Conservation (phyloP, 2,797 vertebrate species). For the Labroides dimidiatus region DNA sequence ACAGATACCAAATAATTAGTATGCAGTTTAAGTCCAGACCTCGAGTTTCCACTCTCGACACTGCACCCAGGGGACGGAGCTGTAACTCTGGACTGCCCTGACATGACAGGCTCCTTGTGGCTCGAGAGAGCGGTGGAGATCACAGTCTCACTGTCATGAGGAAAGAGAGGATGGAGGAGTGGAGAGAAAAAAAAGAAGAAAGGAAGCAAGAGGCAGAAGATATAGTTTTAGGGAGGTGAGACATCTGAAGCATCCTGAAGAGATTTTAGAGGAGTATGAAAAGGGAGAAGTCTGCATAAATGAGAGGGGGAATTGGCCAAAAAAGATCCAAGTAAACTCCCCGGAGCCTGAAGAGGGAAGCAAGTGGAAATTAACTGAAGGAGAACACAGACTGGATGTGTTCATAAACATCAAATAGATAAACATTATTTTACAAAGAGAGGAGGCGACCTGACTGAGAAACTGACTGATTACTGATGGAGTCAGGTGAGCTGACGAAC, state of each 20-base stretch:
- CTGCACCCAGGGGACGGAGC: conserved; percentile 37
- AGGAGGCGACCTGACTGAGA: too few relatives aligned
- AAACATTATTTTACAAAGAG: too few relatives aligned
- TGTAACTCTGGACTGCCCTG: conserved; percentile 44
- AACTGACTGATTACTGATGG: too few relatives aligned
- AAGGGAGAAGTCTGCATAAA: neutral
- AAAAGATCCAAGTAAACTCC: conserved; percentile 2
- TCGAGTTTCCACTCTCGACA: conserved; percentile 24
- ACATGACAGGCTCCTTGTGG: conserved; percentile 49
- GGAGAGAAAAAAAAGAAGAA: neutral
- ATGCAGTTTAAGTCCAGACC: conserved; percentile 34
- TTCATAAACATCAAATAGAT: neutral
- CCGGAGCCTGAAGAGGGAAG: neutral
- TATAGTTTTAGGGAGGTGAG: neutral
- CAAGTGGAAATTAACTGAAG: conserved; percentile 4
- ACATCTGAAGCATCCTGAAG: neutral
- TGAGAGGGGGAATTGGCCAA: neutral
- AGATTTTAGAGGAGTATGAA: conserved; percentile 6
- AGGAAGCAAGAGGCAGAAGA: conserved; percentile 3
- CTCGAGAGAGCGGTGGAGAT: conserved; percentile 45
- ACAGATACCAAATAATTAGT: conserved; percentile 34
- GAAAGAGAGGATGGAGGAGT: neutral
- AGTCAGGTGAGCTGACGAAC: too few relatives aligned
- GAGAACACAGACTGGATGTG: neutral
- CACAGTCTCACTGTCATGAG: conserved; percentile 36